Conservation (phyloP, 2,797 vertebrate species). For the Sylvilagus floridanus region DNA sequence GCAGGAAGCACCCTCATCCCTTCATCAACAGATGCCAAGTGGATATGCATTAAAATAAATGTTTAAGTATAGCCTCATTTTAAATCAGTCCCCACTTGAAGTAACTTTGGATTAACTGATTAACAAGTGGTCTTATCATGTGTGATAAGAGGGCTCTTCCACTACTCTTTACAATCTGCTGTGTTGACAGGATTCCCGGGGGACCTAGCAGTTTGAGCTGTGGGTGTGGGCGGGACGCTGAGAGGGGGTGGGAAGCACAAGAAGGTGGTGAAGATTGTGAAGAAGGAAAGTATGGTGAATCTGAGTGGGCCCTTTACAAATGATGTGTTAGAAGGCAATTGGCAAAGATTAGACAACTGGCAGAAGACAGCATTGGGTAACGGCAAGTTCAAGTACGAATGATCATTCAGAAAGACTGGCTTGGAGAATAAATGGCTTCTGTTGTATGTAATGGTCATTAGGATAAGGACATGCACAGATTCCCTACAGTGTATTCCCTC, state of each 20-base stretch:
- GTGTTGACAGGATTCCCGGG: neutral
- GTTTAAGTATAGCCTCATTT: neutral
- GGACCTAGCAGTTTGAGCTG: neutral
- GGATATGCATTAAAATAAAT: neutral
- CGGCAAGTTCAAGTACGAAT: neutral
- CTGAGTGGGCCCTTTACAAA: neutral
- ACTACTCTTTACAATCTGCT: neutral
- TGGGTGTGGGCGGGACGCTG: neutral
- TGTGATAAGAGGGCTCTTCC: neutral
- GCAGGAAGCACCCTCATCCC: neutral
- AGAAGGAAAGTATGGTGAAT: neutral
- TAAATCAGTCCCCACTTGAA: conserved; percentile 16
- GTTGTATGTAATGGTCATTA: neutral
- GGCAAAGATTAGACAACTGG: neutral
- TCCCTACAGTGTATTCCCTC: neutral
- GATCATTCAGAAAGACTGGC: neutral
- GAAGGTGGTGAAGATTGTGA: neutral
- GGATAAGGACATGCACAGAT: neutral
- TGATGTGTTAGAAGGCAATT: neutral
- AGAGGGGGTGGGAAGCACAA: neutral
- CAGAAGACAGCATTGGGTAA: neutral
- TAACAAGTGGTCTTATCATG: neutral
- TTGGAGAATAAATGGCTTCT: neutral
- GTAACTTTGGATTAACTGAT: conserved; percentile 2
- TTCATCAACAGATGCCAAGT: neutral